Evolutionary conservation across 2,113 vertebrate species (phyloP), one percentile per base, ranked within the genome.

Genomic region (Candoia aspera): DNA sequence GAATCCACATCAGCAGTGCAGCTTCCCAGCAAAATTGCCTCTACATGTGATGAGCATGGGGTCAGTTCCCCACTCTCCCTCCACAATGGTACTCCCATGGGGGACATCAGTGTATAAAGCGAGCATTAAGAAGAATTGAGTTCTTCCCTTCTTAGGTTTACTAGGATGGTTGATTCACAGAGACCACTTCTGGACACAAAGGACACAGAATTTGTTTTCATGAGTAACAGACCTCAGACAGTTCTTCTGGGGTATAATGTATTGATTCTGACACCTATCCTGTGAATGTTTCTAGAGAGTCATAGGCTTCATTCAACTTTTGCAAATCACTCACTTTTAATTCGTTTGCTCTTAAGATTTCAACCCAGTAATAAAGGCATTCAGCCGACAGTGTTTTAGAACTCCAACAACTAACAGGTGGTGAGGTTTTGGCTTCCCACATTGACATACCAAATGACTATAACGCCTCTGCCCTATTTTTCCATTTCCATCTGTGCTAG

Each of bases 401-500:
- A 62, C 19, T n/a, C 23, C 90, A 84, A 92, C 26, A 37, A 26
- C 55, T 59, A 79, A 23, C 15, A 87, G 46, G 9, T 88, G n/a
- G 29, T 11, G 49, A 46, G 6, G 11, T 37, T 90, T 91, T 88
- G 46, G 46, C 57, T 88, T 55, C 64, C 33, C 62, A 19, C n/a
- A n/a, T 46, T 83, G 54, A 54, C 53, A n/a, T 26, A 24, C n/a
- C 62, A 87, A 53, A 49, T 79, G 19, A 79, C 24, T 54, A 68
- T 83, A 93, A 87, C 23, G 46, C 13, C 84, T 21, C 26, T n/a
- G 5, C n/a, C 54, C 55, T 33, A 8, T 59, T n/a, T 33, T 92
- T 89, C 23, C 91, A 84, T 0, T 89, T 92, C 91, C 91, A 92
- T 90, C 92, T 92, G 88, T 88, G n/a, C 49, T 64, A 88, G 55